Conservation (phyloP, 2,113 vertebrate genomes). For the Leptosomus discolor region DNA sequence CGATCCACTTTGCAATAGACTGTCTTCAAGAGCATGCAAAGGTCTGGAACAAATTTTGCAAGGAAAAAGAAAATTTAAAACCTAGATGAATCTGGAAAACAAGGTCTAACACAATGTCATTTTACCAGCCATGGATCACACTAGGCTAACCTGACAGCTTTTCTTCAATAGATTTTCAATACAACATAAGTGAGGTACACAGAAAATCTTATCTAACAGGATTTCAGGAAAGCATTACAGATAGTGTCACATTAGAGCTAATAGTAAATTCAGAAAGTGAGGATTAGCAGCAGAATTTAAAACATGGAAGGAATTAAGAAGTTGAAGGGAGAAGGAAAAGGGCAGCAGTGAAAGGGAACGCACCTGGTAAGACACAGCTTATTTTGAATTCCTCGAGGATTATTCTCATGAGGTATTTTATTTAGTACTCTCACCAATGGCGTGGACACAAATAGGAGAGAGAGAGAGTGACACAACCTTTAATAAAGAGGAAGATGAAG, state of each 20-base stretch:
- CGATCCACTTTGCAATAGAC: background rate
- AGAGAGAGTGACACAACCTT: background rate
- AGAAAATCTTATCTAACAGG: background rate
- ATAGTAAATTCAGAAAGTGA: background rate
- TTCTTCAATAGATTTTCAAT: slow-evolving; percentile 26
- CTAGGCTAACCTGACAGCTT: background rate
- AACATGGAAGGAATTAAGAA: background rate
- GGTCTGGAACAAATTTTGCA: background rate
- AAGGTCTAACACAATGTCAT: background rate
- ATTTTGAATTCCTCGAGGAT: background rate
- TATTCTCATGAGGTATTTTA: background rate
- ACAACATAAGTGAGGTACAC: background rate
- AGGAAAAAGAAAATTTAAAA: background rate
- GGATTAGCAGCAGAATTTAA: slow-evolving; percentile 14
- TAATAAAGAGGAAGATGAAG: background rate
- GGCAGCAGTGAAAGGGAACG: background rate
- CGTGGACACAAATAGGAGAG: background rate
- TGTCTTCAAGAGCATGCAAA: background rate
- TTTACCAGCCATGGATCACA: background rate
- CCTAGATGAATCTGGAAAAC: background rate
- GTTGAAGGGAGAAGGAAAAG: background rate
- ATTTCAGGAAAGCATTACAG: background rate
- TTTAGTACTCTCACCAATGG: background rate
- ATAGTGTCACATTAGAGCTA: background rate
- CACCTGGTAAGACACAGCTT: background rate